phyloP scores from a whole-genome alignment of 2,797 vertebrate genomes.

The Rhabdomys pumilio region DNA sequence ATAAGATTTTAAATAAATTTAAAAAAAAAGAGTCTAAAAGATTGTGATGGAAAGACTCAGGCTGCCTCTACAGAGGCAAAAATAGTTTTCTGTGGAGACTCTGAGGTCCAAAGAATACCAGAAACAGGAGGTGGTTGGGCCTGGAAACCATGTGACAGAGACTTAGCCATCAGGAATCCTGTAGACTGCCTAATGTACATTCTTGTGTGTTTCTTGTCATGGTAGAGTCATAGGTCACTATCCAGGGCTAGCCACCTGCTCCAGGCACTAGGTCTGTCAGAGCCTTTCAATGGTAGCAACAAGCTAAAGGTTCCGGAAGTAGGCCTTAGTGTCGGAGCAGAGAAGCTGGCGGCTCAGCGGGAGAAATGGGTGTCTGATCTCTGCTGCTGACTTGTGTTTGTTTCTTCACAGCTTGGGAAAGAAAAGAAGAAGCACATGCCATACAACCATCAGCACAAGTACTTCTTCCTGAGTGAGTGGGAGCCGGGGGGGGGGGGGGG shows the following conservation, averaged over 20 bases:
- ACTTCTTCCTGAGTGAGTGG: constrained; percentile 93
- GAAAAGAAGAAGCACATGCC: constrained; percentile 93
- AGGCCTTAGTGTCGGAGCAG: background rate
- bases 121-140: background rate
- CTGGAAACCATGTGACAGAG: background rate
- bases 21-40: background rate
- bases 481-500: background rate
- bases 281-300: background rate
- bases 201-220: background rate
- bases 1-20: background rate
- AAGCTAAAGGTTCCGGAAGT: background rate
- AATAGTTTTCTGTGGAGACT: background rate
- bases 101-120: background rate
- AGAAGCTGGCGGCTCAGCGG: background rate
- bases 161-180: background rate
- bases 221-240: too few species aligned
- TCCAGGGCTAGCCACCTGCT: background rate
- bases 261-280: background rate
- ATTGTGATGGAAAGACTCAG: background rate
- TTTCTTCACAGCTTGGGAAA: constrained; percentile 89
- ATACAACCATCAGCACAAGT: constrained; percentile 93
- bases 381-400: background rate
- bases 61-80: background rate
- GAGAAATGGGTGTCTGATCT: background rate
- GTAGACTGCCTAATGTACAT: rapidly evolving